Percentiles rank a stretch among this genome's conserved stretches.
These are phyloP conservation scores for Germaria angustata DNA, from an alignment of 2,888 invertebrate species.

Conservation along the genomic window DNA sequence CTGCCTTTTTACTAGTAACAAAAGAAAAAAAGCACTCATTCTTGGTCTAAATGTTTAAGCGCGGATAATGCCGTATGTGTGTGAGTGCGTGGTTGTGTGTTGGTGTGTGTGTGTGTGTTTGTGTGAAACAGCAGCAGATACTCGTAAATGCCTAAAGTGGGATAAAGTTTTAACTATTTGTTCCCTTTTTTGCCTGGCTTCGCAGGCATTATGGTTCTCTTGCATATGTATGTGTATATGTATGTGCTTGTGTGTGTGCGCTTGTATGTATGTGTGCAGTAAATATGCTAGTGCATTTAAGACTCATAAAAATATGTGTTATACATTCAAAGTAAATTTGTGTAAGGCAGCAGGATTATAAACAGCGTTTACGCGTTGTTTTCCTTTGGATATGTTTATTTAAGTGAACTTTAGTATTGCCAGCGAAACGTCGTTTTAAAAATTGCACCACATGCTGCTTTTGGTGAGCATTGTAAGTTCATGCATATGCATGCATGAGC, in stretches of 20 bases:
- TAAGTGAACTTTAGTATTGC: conserved; percentile 32
- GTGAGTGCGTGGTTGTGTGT: neutral
- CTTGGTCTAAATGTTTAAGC: conserved; percentile 1
- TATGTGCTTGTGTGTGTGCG: neutral
- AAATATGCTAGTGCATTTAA: conserved; percentile 5
- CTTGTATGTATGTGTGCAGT: neutral
- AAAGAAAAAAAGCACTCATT: neutral
- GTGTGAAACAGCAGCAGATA: neutral
- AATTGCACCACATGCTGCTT: conserved; percentile 35
- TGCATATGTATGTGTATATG: neutral
- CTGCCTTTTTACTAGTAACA: conserved; percentile 1
- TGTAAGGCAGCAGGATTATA: conserved; percentile 20
- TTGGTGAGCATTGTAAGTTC: neutral
- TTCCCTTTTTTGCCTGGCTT: neutral
- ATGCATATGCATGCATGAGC: conserved; percentile 54
- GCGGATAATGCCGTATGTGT: neutral
- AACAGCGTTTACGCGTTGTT: neutral
- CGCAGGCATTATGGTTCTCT: neutral
- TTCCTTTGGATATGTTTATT: conserved; percentile 13
- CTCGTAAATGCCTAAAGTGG: neutral
- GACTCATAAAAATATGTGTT: conserved; percentile 29
- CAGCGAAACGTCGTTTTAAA: conserved; percentile 23
- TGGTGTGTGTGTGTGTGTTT: neutral
- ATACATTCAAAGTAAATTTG: conserved; percentile 25
- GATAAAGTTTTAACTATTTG: neutral